Percentiles rank a stretch among this genome's conserved stretches.
These are phyloP conservation scores for Drosophila meridionalis DNA, from an alignment of 2,888 invertebrate species.

Conservation along the genomic window DNA sequence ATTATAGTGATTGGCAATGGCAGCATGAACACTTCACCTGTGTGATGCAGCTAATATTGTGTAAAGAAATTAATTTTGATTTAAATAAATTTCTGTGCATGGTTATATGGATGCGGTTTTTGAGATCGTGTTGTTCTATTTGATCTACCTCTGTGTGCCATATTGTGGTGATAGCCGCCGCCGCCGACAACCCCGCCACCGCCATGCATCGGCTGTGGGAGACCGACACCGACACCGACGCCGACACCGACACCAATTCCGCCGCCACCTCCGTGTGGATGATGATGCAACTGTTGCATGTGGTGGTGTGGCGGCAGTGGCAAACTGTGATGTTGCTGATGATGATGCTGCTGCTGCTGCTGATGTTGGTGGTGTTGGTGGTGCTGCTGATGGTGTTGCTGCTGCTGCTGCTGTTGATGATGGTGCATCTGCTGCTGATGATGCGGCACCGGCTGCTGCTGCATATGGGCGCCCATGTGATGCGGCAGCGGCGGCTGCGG, in stretches of 20 bases:
- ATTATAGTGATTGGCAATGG: constrained; percentile 69
- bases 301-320: constrained; percentile 67
- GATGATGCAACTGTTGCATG: constrained; percentile 71
- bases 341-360: constrained; percentile 37
- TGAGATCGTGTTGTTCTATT: constrained; percentile 84
- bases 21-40: constrained; percentile 77
- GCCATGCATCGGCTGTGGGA: constrained; percentile 59
- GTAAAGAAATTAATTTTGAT: constrained; percentile 78
- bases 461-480: constrained; percentile 54
- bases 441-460: constrained; percentile 22
- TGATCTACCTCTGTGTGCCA: constrained; percentile 86
- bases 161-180: constrained; percentile 76
- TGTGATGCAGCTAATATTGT: constrained; percentile 78
- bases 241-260: constrained; percentile 45
- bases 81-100: constrained; percentile 84
- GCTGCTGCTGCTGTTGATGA: constrained; percentile 43
- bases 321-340: constrained; percentile 60
- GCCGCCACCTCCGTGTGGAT: constrained; percentile 45
- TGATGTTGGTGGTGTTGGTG: constrained; percentile 34
- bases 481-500: constrained; percentile 46
- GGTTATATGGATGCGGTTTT: constrained; percentile 85
- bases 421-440: constrained; percentile 55
- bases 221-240: constrained; percentile 49
- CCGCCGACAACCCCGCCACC: constrained; percentile 37
- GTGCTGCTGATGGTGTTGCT: constrained; percentile 27